A percentile compares a stretch with the other conserved stretches of the same genome.
Evolutionary conservation across 2,888 invertebrate species (phyloP).

Genomic region (Gryllus longicercus): DNA sequence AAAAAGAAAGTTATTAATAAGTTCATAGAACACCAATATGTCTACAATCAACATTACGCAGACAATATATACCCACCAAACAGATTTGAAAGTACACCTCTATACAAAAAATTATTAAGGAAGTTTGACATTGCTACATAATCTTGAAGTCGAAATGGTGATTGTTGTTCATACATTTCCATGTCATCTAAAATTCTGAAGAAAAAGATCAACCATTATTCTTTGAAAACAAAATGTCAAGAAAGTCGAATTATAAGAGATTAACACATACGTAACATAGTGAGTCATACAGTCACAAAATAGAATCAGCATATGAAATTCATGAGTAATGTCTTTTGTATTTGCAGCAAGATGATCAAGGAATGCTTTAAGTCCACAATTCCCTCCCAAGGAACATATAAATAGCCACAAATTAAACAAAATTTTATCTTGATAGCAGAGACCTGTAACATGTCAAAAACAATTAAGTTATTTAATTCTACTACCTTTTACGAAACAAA

Average conservation of each 20-base stretch:
- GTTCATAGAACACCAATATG: neutral
- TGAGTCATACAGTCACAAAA: conserved; percentile 95
- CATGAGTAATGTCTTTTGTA: conserved; percentile 76
- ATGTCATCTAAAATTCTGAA: conserved; percentile 93
- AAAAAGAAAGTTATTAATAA: conserved; percentile 39
- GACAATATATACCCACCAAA: conserved; percentile 59
- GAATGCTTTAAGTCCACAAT: conserved; percentile 84
- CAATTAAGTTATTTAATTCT: too few species aligned
- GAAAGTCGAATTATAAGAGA: too few species aligned
- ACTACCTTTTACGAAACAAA: too few species aligned
- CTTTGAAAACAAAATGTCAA: too few species aligned
- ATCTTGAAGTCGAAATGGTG: conserved; percentile 84
- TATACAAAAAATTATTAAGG: conserved; percentile 91
- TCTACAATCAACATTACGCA: neutral
- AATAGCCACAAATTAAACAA: conserved; percentile 89
- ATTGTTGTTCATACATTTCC: conserved; percentile 97
- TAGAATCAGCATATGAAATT: conserved; percentile 88
- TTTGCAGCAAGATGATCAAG: conserved; percentile 78
- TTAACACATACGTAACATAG: conserved; percentile 80
- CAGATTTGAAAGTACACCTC: conserved; percentile 79
- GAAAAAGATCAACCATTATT: conserved; percentile 11
- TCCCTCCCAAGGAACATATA: conserved; percentile 80
- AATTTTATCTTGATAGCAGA: conserved; percentile 90
- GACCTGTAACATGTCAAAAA: conserved; percentile 58
- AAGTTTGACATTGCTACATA: conserved; percentile 87